Evolutionary conservation across 2,797 vertebrate species (phyloP).

Genomic region (Fratercula arctica): DNA sequence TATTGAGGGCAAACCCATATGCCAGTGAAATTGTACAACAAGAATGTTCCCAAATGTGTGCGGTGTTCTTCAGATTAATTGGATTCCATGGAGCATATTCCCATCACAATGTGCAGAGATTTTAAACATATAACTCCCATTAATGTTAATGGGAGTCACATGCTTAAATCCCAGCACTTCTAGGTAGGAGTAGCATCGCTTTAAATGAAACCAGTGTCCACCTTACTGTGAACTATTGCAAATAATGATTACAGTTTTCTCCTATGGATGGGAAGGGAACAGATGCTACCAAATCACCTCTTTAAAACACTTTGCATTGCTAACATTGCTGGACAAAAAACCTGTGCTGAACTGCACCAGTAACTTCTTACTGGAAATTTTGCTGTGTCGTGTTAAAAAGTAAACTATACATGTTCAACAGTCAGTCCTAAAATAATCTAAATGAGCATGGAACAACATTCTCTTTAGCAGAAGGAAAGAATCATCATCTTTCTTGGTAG

Average conservation of each 20-base stretch:
- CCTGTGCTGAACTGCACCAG: not conserved
- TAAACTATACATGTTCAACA: not conserved
- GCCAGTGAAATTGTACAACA: not conserved
- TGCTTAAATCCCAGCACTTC: not conserved
- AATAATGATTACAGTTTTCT: not conserved
- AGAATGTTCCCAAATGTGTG: slow-evolving; percentile 10
- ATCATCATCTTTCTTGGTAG: not conserved
- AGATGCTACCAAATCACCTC: not conserved
- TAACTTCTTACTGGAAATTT: not conserved
- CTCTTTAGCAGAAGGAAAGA: not conserved
- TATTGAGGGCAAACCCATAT: slow-evolving; percentile 53
- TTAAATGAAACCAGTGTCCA: not conserved
- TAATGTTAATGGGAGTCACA: slow-evolving; percentile 9
- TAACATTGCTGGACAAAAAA: not conserved
- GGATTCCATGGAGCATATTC: not conserved
- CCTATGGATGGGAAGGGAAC: not conserved
- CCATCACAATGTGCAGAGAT: not conserved
- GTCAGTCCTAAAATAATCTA: not conserved
- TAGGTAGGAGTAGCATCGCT: not conserved
- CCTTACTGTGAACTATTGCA: not conserved
- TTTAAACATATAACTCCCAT: not conserved
- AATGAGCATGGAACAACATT: not conserved
- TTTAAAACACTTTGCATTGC: not conserved
- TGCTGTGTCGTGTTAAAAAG: not conserved
- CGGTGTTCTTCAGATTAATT: slow-evolving; percentile 27